These are phyloP conservation scores for Oxygymnocypris stewartii DNA, from an alignment of 2,113 vertebrate species.

Conservation along the genomic window DNA sequence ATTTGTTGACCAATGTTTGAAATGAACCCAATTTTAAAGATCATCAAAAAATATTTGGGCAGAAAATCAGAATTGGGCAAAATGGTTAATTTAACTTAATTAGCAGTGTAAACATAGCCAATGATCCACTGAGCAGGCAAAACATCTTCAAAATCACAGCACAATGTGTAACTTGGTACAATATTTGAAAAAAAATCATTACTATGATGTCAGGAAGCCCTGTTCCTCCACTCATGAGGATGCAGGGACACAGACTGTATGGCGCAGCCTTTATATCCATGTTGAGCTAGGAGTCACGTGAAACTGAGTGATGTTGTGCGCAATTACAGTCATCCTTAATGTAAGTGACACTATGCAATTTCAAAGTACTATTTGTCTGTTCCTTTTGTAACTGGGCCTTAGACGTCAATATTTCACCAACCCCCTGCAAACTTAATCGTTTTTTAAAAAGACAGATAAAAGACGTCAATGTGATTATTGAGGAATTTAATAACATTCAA, in stretches of 20 bases:
- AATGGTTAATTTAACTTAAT: not conserved
- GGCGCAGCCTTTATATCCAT: not conserved
- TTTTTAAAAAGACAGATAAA: not conserved
- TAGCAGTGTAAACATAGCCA: not conserved
- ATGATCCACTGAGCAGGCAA: not conserved
- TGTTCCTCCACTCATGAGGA: not conserved
- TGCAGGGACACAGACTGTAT: not conserved
- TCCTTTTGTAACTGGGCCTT: not conserved
- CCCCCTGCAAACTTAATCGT: not conserved
- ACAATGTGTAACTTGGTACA: not conserved
- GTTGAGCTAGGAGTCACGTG: not conserved
- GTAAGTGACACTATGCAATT: not conserved
- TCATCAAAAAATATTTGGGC: not conserved
- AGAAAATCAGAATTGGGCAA: not conserved
- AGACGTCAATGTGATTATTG: not conserved
- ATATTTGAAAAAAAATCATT: not conserved
- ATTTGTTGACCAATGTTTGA: not conserved
- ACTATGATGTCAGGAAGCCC: not conserved
- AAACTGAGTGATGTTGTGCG: not conserved
- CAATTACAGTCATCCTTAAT: not conserved
- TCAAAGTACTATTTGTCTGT: not conserved
- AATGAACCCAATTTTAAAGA: not conserved
- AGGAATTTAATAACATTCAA: constrained; percentile 5
- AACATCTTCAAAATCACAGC: not conserved
- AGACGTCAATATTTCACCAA: not conserved